A percentile compares a stretch with the other conserved stretches of the same genome.
Conservation (phyloP, 2,797 vertebrate genomes). For the Kryptopterus vitreolus region DNA sequence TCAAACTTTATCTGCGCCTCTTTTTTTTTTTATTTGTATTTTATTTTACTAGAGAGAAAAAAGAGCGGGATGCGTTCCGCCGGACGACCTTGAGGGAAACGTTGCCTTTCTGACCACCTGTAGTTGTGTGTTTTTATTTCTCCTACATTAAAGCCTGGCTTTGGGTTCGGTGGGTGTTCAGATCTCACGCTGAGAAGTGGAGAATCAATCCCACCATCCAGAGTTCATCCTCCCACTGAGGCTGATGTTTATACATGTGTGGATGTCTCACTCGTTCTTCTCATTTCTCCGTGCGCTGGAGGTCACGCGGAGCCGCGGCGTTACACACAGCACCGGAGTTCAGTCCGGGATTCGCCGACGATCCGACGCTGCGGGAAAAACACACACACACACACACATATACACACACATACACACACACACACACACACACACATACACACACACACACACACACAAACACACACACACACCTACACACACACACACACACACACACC, state of each 20-base stretch:
- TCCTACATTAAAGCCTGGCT: conserved; percentile 20
- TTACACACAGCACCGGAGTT: neutral
- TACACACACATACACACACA: too few relatives aligned
- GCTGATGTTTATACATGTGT: conserved; percentile 37
- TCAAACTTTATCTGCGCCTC: conserved; percentile 78
- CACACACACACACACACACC: too few relatives aligned
- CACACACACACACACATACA: too few relatives aligned
- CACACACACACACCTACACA: too few relatives aligned
- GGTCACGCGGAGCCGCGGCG: neutral
- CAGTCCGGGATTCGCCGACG: too few relatives aligned
- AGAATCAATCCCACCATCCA: conserved; percentile 42
- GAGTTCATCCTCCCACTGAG: conserved; percentile 30
- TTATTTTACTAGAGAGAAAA: conserved; percentile 73
- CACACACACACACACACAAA: too few relatives aligned
- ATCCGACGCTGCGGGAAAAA: too few relatives aligned
- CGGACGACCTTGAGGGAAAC: conserved; percentile 77
- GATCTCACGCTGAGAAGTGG: conserved; percentile 35
- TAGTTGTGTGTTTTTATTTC: conserved; percentile 18
- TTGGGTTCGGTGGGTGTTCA: conserved; percentile 16
- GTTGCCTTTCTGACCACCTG: conserved; percentile 30
- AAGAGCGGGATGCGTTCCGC: conserved; percentile 71
- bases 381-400: too few relatives aligned
- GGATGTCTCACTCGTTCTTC: conserved; percentile 9
- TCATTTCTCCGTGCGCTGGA: neutral
- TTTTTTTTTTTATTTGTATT: conserved; percentile 80